Percentiles rank a stretch among this genome's conserved stretches.
Evolutionary conservation across 2,113 vertebrate genomes (phyloP).

Genomic region (Zosterops pallidus): DNA sequence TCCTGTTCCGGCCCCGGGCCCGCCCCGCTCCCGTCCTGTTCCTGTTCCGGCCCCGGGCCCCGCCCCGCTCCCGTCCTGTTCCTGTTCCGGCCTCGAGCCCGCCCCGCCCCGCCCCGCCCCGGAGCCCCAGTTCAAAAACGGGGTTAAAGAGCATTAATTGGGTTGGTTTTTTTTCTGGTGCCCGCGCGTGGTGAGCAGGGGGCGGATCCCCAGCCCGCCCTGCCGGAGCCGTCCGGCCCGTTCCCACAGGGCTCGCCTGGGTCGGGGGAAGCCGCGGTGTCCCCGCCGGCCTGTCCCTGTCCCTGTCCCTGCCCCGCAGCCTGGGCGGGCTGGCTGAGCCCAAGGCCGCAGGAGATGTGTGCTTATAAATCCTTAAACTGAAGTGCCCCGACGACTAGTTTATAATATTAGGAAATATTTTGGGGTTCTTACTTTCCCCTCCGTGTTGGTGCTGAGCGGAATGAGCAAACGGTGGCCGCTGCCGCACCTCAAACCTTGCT

Average conservation of each 20-base stretch:
- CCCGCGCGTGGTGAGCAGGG: accelerated
- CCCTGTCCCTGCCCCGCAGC: too few relatives aligned
- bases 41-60: too few relatives aligned
- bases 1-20: too few relatives aligned
- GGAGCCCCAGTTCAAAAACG: accelerated
- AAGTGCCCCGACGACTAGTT: accelerated
- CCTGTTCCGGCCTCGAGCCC: too few relatives aligned
- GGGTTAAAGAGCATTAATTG: accelerated
- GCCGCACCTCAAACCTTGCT: accelerated
- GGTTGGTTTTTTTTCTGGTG: accelerated
- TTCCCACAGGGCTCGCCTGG: accelerated
- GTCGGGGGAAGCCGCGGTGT: accelerated
- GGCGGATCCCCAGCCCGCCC: accelerated
- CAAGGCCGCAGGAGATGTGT: accelerated
- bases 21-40: too few relatives aligned
- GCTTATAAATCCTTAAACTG: not conserved
- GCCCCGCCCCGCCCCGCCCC: too few relatives aligned
- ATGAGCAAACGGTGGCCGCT: accelerated
- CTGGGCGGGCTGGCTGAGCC: too few relatives aligned
- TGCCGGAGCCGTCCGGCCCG: accelerated
- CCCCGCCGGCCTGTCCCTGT: too few relatives aligned
- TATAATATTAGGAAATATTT: too few relatives aligned
- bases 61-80: too few relatives aligned
- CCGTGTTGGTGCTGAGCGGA: not conserved
- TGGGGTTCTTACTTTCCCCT: accelerated